phyloP scores from a whole-genome alignment of 2,888 invertebrate species.

The Pterostichus niger region DNA sequence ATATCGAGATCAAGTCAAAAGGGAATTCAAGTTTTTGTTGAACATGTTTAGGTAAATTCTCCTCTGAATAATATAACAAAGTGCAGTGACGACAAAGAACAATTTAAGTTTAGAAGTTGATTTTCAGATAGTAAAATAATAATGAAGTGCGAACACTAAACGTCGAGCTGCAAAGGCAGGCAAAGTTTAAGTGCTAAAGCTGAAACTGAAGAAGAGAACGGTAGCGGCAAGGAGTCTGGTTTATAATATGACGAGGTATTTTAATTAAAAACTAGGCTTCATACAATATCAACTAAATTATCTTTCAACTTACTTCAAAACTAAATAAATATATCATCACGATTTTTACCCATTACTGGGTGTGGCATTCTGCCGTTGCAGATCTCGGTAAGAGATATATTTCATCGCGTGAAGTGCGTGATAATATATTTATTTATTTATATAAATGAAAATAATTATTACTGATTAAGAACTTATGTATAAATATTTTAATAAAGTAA shows the following conservation, averaged over 20 bases:
- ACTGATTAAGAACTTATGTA: no score
- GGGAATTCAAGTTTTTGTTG: neutral
- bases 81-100: conserved; percentile 37
- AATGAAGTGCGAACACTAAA: conserved; percentile 54
- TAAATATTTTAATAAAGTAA: no score
- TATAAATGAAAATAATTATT: no score
- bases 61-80: conserved; percentile 36
- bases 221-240: neutral
- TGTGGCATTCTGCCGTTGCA: no score
- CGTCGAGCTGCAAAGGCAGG: conserved; percentile 5
- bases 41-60: conserved; percentile 22
- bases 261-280: conserved; percentile 48
- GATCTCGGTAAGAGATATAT: no score
- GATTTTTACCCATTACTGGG: no score
- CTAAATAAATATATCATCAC: no score
- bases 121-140: conserved; percentile 60
- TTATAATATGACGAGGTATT: conserved; percentile 39
- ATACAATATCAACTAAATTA: conserved; percentile 33
- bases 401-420: no score
- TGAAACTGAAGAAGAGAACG: conserved; percentile 21
- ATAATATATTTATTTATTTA: no score
- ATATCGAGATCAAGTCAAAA: neutral
- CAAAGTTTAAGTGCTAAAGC: conserved; percentile 39
- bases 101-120: conserved; percentile 52
- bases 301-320: conserved; percentile 8